Conservation (phyloP, 2,113 vertebrate genomes). For the Nesogale talazaci region DNA sequence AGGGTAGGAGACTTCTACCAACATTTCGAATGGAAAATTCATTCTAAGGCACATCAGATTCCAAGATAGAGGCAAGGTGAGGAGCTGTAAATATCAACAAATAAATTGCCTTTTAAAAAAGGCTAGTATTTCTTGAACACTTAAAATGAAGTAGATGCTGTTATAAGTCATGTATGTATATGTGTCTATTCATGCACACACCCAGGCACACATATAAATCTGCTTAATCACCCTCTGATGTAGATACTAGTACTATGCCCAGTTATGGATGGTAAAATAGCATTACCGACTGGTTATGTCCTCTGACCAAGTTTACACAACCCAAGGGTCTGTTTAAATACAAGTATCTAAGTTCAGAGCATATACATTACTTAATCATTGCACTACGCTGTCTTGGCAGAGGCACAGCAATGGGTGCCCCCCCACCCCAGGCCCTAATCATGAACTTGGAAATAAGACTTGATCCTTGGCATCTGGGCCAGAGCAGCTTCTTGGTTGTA, state of each 20-base stretch:
- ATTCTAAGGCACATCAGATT: neutral
- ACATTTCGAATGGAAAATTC: neutral
- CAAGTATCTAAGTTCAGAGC: neutral
- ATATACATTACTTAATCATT: neutral
- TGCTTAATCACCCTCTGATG: neutral
- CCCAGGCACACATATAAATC: too few species aligned
- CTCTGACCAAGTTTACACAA: neutral
- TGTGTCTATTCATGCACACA: too few species aligned
- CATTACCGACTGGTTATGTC: neutral
- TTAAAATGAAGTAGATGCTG: neutral
- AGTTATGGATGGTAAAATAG: neutral
- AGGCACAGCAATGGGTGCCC: neutral
- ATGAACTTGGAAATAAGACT: neutral
- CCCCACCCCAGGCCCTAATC: neutral
- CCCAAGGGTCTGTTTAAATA: neutral
- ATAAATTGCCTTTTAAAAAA: slow-evolving; percentile 4
- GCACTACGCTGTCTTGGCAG: neutral
- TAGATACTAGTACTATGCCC: neutral
- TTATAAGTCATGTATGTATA: neutral
- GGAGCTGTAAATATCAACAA: neutral
- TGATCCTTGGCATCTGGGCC: neutral
- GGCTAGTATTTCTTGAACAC: neutral
- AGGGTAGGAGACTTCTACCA: neutral
- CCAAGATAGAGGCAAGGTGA: neutral
- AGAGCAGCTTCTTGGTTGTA: neutral